Percentiles rank a stretch among this genome's conserved stretches.
These are phyloP conservation scores for Genyomyrus donnyi DNA, from an alignment of 2,113 vertebrate genomes.

Conservation along the genomic window DNA sequence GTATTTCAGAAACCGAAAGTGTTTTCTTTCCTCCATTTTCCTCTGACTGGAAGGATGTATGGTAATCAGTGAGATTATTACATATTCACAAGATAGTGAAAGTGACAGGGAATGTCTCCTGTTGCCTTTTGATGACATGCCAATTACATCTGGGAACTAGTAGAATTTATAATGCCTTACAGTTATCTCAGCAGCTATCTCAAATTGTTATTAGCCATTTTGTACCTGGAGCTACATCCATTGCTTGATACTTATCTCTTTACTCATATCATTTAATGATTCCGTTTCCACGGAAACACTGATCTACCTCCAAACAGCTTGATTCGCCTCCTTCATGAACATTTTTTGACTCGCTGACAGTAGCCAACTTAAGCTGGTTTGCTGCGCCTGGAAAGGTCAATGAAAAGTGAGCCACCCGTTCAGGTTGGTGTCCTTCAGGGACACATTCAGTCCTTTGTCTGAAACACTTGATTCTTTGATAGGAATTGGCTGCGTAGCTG, in stretches of 20 bases:
- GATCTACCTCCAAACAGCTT: neutral
- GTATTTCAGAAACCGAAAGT: neutral
- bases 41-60: neutral
- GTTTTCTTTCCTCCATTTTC: neutral
- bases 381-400: neutral
- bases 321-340: neutral
- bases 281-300: neutral
- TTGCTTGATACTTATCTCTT: constrained; percentile 22
- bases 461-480: neutral
- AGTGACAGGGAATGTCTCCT: neutral
- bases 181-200: neutral
- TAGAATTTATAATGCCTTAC: neutral
- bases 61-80: neutral
- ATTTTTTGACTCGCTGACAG: neutral
- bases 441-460: neutral
- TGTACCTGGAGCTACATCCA: constrained; percentile 14
- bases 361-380: neutral
- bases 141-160: neutral
- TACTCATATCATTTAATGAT: neutral
- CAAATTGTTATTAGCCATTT: constrained; percentile 12
- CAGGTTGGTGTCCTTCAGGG: neutral
- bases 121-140: neutral
- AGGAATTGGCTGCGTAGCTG: neutral
- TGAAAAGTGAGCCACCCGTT: neutral
- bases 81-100: neutral